phyloP scores from a whole-genome alignment of 2,888 invertebrate species.

The Seira musarum region DNA sequence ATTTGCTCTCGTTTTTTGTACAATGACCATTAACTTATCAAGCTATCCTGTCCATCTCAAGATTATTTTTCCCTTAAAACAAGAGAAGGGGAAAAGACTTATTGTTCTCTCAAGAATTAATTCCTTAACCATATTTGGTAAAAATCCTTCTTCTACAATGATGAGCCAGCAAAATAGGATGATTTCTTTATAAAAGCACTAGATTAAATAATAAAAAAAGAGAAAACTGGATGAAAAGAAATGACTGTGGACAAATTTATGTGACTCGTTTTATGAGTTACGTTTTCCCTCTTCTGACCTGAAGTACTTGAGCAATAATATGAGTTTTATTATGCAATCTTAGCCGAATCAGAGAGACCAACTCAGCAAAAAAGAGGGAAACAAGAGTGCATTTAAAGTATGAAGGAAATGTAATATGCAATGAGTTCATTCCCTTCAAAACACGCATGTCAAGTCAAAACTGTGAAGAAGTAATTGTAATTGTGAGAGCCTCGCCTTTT shows the following conservation, averaged over 20 bases:
- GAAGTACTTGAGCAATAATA: slow-evolving; percentile 43
- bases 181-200: slow-evolving; percentile 38
- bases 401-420: slow-evolving; percentile 48
- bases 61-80: too few relatives aligned
- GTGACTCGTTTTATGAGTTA: slow-evolving; percentile 57
- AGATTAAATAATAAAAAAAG: too few relatives aligned
- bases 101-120: slow-evolving; percentile 42
- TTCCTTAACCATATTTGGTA: slow-evolving; percentile 49
- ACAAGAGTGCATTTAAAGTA: slow-evolving; percentile 27
- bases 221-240: slow-evolving; percentile 49
- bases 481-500: too few relatives aligned
- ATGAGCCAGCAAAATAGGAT: slow-evolving; percentile 34
- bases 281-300: slow-evolving; percentile 44
- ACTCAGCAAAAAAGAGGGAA: not conserved
- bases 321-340: slow-evolving; percentile 21
- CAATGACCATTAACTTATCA: too few relatives aligned
- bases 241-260: slow-evolving; percentile 55
- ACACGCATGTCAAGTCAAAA: too few relatives aligned
- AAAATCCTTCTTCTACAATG: slow-evolving; percentile 32
- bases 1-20: too few relatives aligned
- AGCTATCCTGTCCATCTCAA: too few relatives aligned
- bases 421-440: slow-evolving; percentile 43
- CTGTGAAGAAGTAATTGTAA: too few relatives aligned
- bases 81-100: too few relatives aligned
- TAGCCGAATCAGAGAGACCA: not conserved